Base-by-base conservation (phyloP, 2,113 vertebrate genomes). In the Ibidorhyncha struthersii region DNA sequence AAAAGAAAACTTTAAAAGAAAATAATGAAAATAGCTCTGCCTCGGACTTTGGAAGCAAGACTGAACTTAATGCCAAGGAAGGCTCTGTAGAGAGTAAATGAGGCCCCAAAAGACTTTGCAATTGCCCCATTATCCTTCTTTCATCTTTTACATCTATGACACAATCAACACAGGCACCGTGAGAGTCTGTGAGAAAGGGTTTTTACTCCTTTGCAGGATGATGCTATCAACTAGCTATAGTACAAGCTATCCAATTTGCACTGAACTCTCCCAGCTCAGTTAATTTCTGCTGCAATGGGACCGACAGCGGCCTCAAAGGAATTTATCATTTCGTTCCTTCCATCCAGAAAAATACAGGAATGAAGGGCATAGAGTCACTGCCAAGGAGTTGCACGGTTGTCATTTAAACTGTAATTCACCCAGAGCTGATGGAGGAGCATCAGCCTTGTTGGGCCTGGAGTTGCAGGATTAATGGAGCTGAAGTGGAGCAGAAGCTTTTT, bases 391-490 rank as follows among this genome's bases (percentile, higher is more conserved):
- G 50, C 52, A 73, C 3, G 3, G 53, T 91, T 95, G 91, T 97
- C 96, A 93, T 61, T 77, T 93, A 41, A 93, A 89, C 77, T 82
- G 90, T 92, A 97, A 98, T 84, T 98, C 96, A 97, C 77, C 55
- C 86, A 50, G 66, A 74, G 93, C 32, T 2, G 0, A 87, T 70
- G 82, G 62, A 94, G 84, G 10, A 94, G 26, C 40, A 21, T 40
- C 87, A 93, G 59, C 69, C 74, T 81, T 62, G 66, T 74, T 95
- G 79, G 87, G 74, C 62, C 70, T 78, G 65, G 65, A 94, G 56
- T 4, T 78, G 59, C 45, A 96, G 77, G 90, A 96, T 96, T 93
- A 94, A 96, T 97, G 96, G 96, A 58, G 73, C 81, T 91, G 89
- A 86, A 95, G 91, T 4, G 10, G 62, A 96, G 82, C 55, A 81